phyloP scores from a whole-genome alignment of 1,140 invertebrate genomes.

The Drosophila navojoa region DNA sequence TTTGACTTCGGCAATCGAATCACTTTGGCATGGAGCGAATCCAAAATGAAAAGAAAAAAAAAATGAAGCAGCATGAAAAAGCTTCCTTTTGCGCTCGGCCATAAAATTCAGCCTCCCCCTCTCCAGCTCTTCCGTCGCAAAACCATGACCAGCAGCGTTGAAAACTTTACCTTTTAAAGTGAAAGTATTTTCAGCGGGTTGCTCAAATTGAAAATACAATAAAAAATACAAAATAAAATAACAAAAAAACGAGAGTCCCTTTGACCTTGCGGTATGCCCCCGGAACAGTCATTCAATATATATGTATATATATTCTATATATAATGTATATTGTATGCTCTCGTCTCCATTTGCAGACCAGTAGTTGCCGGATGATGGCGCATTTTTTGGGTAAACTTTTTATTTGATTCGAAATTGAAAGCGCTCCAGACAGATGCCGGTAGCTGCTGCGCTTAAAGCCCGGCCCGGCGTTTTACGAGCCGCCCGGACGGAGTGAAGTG shows the following conservation, averaged over 20 bases:
- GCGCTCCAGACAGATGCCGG: constrained; percentile 47
- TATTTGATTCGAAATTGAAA: constrained; percentile 69
- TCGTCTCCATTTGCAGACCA: constrained; percentile 5
- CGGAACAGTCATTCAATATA: constrained; percentile 6
- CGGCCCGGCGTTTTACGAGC: constrained; percentile 17
- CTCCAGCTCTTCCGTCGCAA: too few species aligned
- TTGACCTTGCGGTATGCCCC: constrained; percentile 55
- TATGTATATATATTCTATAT: neutral
- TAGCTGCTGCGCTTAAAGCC: constrained; percentile 5
- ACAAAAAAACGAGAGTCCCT: constrained; percentile 51
- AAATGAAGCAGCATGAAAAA: too few species aligned
- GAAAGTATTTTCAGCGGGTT: constrained; percentile 38
- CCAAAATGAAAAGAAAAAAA: constrained; percentile 43
- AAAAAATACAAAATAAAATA: constrained; percentile 26
- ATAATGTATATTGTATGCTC: constrained; percentile 2
- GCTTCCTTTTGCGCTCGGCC: constrained; percentile 38
- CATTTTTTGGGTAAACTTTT: constrained; percentile 58
- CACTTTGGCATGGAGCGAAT: constrained; percentile 30
- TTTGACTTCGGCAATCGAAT: constrained; percentile 59
- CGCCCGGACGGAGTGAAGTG: constrained; percentile 3
- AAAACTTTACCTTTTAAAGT: constrained; percentile 56
- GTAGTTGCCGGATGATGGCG: constrained; percentile 33
- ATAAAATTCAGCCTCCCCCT: constrained; percentile 35
- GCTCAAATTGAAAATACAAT: constrained; percentile 49
- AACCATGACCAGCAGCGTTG: neutral